Evolutionary conservation across 2,797 vertebrate genomes (phyloP), one percentile per base, ranked within the genome.

Genomic region (Coccyzus lansbergi): DNA sequence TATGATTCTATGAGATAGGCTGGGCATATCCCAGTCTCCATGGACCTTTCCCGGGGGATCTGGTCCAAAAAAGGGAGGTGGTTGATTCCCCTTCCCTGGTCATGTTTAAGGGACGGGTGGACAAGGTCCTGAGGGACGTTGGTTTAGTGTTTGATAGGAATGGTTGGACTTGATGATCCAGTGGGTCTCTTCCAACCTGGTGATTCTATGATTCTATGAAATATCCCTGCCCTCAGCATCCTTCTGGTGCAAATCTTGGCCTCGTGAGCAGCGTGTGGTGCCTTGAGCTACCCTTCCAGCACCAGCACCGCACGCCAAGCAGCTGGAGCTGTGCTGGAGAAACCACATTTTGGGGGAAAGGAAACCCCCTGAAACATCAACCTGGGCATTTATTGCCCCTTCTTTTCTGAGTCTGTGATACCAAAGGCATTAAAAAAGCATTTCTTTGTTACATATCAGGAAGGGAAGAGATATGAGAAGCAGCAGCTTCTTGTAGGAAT

Each of bases 371-470:
- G 52, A 74, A 77, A 70, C 22, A 28, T 40, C 0, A 1, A 70
- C 31, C 6, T 21, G 31, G 28, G 31, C 9, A 1, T 10, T 74
- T 40, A 1, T 7, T 46, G 0, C 16, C 6, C 8, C 22, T 18
- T 18, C 3, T 58, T 76, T 24, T 64, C 33, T 18, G 36, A 69
- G 69, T 84, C 31, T 3, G 1, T 4, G 17, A 7, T 62, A 38
- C 29, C 34, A 76, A 56, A 34, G 48, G 34, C 64, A 26, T 58
- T 53, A 52, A 55, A 31, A 16, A 46, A 77, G 31, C 31, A 64
- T 28, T 78, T 78, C 25, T 17, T 17, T 59, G 28, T 31, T 24
- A 20, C 9, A 67, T 51, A 78, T 26, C 65, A 69, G 13, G 59
- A 87, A 24, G 5, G 11, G 51, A 46, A 42, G 62, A 83, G 42